Base-by-base conservation (phyloP, 2,113 vertebrate species). In the Peromyscus polionotus region DNA sequence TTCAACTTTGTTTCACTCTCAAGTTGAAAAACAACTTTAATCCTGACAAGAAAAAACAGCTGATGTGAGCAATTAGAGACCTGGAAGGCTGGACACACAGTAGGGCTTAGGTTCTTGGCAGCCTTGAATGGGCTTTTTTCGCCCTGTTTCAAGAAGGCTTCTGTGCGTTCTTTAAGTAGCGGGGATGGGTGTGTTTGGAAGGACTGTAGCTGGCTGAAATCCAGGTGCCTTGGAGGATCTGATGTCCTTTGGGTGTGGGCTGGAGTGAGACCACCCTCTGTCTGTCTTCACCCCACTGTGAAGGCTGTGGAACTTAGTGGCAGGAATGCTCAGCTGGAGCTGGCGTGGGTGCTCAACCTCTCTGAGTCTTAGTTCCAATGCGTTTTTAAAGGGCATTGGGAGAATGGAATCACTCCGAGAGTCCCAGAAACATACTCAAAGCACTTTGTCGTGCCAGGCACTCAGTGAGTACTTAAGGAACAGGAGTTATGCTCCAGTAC, bases 371-470 rank as follows among this genome's bases (percentile, higher is more conserved):
- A 39, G 17, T 91, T 72, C 45, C 22, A 36, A 68, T 76, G 12
- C 36, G 10, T 77, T 48, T 42, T 70, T 48, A 72, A 79, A 72
- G 57, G 85, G 36, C 1, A 0, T 26, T 61, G 28, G 2, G 77
- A 77, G 65, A 91, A 81, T 11, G 14, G 77, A 70, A 79, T 36
- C 51, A n/a, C 72, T 91, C 51, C 4, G 36, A 88, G 73, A 93
- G 57, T 84, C 48, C 86, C 73, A 88, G 76, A 89, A 91, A 91
- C 72, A 59, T 24, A 72, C 68, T 88, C 84, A 77, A 81, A 80
- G 94, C 57, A 77, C 54, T 83, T 22, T 89, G 88, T 68, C 84
- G 72, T 93, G 94, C 91, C 65, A 77, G 96, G 88, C 67, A 88
- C 77, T 65, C 72, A 94, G 61, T 70, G 54, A 70, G 54, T 51